Evolutionary conservation across 2,888 invertebrate species (phyloP).

Genomic region (Rhingia rostrata): DNA sequence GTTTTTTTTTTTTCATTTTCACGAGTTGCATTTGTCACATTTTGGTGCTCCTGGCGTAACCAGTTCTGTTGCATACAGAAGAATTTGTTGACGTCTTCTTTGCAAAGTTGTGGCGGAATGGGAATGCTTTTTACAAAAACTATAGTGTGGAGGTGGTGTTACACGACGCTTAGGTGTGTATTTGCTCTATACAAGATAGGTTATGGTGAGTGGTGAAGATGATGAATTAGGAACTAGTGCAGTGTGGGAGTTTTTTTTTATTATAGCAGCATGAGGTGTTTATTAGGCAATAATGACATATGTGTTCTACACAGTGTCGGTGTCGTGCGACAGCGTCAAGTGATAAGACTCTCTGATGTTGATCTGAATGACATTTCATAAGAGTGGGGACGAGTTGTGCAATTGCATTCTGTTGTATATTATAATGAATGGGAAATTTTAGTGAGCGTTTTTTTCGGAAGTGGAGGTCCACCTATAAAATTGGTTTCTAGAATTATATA

Average conservation of each 20-base stretch:
- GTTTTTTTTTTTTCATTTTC: conserved; percentile 59
- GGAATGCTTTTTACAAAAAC: conserved; percentile 16
- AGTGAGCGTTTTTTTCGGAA: no score
- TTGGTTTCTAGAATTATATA: no score
- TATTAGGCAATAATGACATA: conserved; percentile 25
- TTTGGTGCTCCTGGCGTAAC: conserved; percentile 33
- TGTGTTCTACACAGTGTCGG: neutral
- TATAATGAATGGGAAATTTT: no score
- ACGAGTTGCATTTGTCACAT: conserved; percentile 39
- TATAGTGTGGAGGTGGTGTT: conserved; percentile 41
- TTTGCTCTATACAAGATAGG: conserved; percentile 30
- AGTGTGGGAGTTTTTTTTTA: conserved; percentile 27
- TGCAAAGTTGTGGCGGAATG: conserved; percentile 20
- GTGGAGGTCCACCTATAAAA: no score
- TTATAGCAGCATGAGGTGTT: conserved; percentile 8
- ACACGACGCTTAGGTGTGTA: conserved; percentile 53
- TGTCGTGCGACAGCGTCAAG: conserved; percentile 18
- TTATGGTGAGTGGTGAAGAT: conserved; percentile 21
- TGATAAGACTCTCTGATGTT: conserved; percentile 29
- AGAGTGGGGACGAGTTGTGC: neutral
- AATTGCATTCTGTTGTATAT: neutral
- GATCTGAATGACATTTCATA: conserved; percentile 1
- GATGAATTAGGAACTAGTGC: conserved; percentile 36
- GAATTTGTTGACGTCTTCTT: conserved; percentile 37
- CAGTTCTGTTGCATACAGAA: conserved; percentile 17